A percentile compares a stretch with the other conserved stretches of the same genome.
Conservation (phyloP, 1,140 invertebrate genomes). For the Euura saliciscinereae region DNA sequence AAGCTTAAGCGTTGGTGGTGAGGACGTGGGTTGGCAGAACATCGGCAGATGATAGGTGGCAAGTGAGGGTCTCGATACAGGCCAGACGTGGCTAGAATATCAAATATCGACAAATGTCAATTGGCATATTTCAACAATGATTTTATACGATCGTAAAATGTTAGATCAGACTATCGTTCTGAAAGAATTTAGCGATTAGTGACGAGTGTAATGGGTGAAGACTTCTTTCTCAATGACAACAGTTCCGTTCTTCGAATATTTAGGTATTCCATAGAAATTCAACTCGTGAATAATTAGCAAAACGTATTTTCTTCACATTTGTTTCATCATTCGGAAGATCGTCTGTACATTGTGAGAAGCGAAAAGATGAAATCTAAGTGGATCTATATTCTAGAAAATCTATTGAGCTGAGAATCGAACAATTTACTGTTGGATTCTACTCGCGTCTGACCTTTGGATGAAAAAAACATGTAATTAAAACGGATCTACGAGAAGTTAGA, state of each 20-base stretch:
- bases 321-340: no score
- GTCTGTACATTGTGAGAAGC: no score
- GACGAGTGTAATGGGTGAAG: background rate
- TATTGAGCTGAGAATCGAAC: no score
- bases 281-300: no score
- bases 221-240: no score
- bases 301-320: no score
- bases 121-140: background rate
- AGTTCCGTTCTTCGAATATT: no score
- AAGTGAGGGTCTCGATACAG: conserved; percentile 33
- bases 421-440: conserved; percentile 14
- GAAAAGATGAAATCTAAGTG: no score
- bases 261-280: no score
- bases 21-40: conserved; percentile 28
- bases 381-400: no score
- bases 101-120: conserved; percentile 25
- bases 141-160: background rate
- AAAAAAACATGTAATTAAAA: conserved; percentile 2
- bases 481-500: background rate
- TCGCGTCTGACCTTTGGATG: conserved; percentile 20
- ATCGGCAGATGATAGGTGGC: conserved; percentile 30
- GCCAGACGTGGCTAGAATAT: conserved; percentile 40
- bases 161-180: background rate
- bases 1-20: conserved; percentile 17
- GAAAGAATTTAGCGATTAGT: background rate